A percentile compares a stretch with the other conserved stretches of the same genome.
phyloP scores from a whole-genome alignment of 2,113 vertebrate genomes.

The Pterocles burchelli region DNA sequence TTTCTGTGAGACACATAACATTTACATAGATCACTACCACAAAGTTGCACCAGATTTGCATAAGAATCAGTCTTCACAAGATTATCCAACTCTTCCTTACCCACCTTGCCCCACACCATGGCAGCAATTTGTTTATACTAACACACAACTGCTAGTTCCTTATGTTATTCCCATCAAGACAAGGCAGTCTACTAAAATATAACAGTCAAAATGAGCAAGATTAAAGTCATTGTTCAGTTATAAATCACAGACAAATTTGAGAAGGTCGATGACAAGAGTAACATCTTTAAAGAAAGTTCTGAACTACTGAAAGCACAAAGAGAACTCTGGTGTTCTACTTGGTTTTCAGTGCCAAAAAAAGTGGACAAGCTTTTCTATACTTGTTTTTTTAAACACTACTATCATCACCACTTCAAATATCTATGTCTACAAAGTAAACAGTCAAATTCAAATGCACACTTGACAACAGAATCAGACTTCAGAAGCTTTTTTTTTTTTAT shows the following conservation, averaged over 20 bases:
- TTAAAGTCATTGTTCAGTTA: not conserved
- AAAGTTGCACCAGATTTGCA: accelerated
- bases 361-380: not conserved
- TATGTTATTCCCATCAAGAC: not conserved
- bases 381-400: not conserved
- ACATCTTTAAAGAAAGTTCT: not conserved
- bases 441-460: not conserved
- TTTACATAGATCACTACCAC: not conserved
- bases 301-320: not conserved
- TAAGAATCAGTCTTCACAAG: not conserved
- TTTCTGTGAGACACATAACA: not conserved
- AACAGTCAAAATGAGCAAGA: not conserved
- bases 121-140: not conserved
- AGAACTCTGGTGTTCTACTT: not conserved
- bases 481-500: not conserved
- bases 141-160: not conserved
- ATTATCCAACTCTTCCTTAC: not conserved
- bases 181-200: not conserved
- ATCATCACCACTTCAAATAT: not conserved
- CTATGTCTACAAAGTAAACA: not conserved
- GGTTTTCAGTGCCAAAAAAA: not conserved
- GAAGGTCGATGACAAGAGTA: accelerated
- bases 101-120: accelerated
- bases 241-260: not conserved
- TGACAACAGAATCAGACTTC: not conserved